Base-by-base conservation (phyloP, 2,888 invertebrate genomes). In the Syrista parreyssii region DNA sequence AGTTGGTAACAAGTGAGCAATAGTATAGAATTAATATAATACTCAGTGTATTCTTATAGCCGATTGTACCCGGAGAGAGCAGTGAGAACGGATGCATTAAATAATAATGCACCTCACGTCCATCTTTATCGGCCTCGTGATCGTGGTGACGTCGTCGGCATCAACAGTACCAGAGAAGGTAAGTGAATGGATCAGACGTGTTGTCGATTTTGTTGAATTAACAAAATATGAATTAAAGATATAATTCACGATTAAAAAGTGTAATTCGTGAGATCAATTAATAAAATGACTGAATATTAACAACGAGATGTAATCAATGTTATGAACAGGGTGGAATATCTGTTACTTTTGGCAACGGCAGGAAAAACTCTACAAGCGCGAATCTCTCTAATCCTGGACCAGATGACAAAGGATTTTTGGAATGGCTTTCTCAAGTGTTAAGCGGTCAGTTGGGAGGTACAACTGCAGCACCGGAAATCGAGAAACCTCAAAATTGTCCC, bases 401-500 rank as follows among this genome's bases (percentile, higher is more conserved):
- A 12, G 78, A 81, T 11, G 86, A 86, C 30, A 86, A 86, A 80
- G 82, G 83, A 77, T 86, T 90, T 73, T 82, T 92, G 73, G 93
- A 93, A 1, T 94, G 93, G 93, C 86, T 93, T 75, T 85, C 81
- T 55, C 88, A 88, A 72, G 81, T 93, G 31, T 75, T 93, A 1
- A 83, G 84, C 15, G 75, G 79, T 68, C 91, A 92, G 1, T 84
- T 89, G 2, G 85, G 91, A 6, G 83, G 90, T 1, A 85, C 84
- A 9, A 33, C 88, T 33, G 68, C 79, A 40, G 81, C 85, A 9
- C 82, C 88, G 15, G 89, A 80, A 76, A 71, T 73, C 4, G 11
- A 91, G 34, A 91, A 92, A 3, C 92, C 92, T 0, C 88, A 90
- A 4, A 86, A 91, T 35, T 94, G 94, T 85, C 91, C 92, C 12